Conservation (phyloP, 1,140 invertebrate genomes). For the Aphaenogaster floridana region DNA sequence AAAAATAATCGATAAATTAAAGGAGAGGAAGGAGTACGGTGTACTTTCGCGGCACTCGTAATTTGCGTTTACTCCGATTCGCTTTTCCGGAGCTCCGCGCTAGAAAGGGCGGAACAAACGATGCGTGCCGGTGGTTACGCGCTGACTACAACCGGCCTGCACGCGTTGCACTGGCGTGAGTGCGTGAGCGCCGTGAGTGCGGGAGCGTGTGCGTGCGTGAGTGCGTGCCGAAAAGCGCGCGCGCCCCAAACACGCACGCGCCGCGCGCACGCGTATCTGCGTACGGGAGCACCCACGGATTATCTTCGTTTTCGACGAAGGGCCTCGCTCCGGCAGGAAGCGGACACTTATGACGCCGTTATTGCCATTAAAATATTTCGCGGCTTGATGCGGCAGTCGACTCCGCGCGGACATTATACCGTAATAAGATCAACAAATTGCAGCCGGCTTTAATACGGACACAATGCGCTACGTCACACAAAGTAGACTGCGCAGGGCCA, state of each 20-base stretch:
- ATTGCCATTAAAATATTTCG: constrained; percentile 69
- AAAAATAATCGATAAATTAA: neutral
- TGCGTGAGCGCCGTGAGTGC: neutral
- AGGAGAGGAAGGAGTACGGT: neutral
- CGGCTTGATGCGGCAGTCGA: constrained; percentile 20
- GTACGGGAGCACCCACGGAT: constrained; percentile 37
- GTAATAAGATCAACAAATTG: constrained; percentile 50
- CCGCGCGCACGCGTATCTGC: constrained; percentile 54
- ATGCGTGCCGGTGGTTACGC: constrained; percentile 10
- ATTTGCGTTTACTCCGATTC: neutral
- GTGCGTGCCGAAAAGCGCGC: constrained; percentile 55
- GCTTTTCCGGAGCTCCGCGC: neutral
- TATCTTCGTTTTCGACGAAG: constrained; percentile 29
- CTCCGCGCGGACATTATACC: constrained; percentile 2
- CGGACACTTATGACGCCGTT: constrained; percentile 78
- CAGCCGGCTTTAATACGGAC: too few relatives aligned
- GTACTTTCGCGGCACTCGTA: neutral
- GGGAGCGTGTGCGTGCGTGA: neutral
- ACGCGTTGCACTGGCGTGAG: constrained; percentile 11
- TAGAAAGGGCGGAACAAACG: neutral
- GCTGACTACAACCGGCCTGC: constrained; percentile 40
- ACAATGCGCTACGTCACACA: neutral
- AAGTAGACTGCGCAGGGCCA: too few relatives aligned
- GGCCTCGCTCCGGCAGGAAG: constrained; percentile 75
- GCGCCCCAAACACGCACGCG: constrained; percentile 48